Evolutionary conservation across 2,113 vertebrate species (phyloP).

Genomic region (Oncorhynchus clarkii): DNA sequence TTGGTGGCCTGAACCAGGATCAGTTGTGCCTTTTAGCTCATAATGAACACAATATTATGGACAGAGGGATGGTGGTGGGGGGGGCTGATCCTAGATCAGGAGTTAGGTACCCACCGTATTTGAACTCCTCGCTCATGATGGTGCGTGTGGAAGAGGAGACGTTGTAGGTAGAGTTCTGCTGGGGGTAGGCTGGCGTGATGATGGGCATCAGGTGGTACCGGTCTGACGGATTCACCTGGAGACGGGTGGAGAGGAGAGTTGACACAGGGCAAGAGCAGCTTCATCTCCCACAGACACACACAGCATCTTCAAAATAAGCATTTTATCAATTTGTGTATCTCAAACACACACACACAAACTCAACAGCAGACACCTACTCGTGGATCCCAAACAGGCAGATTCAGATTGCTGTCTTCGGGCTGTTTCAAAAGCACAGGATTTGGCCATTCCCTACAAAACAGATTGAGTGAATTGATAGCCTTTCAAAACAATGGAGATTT

Average conservation of each 20-base stretch:
- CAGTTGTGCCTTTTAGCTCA: too few relatives aligned
- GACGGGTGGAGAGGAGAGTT: too few relatives aligned
- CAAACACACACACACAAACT: neutral
- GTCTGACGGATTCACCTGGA: slow-evolving; percentile 92
- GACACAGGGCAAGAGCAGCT: neutral
- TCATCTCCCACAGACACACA: too few relatives aligned
- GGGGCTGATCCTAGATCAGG: too few relatives aligned
- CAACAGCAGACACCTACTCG: slow-evolving; percentile 75
- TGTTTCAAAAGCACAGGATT: slow-evolving; percentile 94
- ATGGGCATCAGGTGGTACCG: slow-evolving; percentile 96
- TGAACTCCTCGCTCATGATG: slow-evolving; percentile 95
- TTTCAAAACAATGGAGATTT: too few relatives aligned
- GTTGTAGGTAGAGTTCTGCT: slow-evolving; percentile 97
- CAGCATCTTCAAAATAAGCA: too few relatives aligned
- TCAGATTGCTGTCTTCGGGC: slow-evolving; percentile 92
- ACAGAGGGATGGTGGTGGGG: too few relatives aligned
- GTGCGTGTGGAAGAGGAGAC: slow-evolving; percentile 91
- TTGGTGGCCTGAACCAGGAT: too few relatives aligned
- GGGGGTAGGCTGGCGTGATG: slow-evolving; percentile 96
- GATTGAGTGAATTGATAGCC: neutral
- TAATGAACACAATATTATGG: too few relatives aligned
- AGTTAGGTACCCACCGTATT: slow-evolving; percentile 75
- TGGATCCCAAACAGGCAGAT: slow-evolving; percentile 96
- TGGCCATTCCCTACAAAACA: slow-evolving; percentile 88
- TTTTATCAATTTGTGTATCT: neutral